Conservation (phyloP, 2,113 vertebrate species). For the Smithornis capensis region DNA sequence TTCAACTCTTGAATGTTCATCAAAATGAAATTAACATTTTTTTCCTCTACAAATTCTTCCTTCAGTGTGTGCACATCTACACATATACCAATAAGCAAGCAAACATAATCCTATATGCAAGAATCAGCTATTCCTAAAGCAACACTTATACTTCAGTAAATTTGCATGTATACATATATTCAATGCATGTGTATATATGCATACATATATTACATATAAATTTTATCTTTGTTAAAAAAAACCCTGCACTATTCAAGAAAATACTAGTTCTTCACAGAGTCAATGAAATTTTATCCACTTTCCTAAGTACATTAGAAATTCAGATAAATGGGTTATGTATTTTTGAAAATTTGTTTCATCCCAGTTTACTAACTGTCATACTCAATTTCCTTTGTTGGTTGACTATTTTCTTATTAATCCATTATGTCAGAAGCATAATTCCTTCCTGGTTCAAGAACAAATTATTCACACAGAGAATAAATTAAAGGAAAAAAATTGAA, state of each 20-base stretch:
- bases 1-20: not conserved
- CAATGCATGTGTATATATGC: not conserved
- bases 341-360: not conserved
- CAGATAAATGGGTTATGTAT: not conserved
- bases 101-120: not conserved
- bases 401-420: constrained; percentile 48
- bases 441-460: constrained; percentile 34
- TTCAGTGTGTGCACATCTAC: not conserved
- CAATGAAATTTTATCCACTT: not conserved
- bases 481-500: too few relatives aligned
- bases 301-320: not conserved
- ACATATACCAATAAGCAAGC: not conserved
- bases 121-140: not conserved
- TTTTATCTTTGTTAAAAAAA: not conserved
- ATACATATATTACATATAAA: not conserved
- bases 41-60: not conserved
- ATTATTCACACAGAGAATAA: constrained; percentile 49
- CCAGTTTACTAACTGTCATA: not conserved
- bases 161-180: not conserved
- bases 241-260: not conserved
- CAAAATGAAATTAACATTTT: not conserved
- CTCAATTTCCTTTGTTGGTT: constrained; percentile 13
- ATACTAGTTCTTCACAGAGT: not conserved
- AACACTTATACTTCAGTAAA: not conserved
- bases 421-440: constrained; percentile 17